These are phyloP conservation scores for Poeciliopsis gracilis DNA, from an alignment of 2,797 vertebrate species.

Conservation along the genomic window DNA sequence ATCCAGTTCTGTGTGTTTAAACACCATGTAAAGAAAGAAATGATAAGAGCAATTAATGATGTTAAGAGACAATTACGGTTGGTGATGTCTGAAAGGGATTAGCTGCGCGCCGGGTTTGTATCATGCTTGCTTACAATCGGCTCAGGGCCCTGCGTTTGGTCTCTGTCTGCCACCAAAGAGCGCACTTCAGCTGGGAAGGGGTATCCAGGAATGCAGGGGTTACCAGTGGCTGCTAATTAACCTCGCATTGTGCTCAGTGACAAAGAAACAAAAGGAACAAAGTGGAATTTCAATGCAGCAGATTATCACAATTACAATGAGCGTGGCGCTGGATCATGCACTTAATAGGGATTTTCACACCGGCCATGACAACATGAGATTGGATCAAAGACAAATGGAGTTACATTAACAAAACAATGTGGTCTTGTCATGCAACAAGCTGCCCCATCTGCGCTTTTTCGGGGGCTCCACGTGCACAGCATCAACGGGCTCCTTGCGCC, in stretches of 20 bases:
- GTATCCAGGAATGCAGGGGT: slow-evolving; percentile 80
- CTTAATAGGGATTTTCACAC: slow-evolving; percentile 85
- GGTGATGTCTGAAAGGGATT: slow-evolving; percentile 72
- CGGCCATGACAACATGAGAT: slow-evolving; percentile 83
- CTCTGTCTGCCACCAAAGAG: slow-evolving; percentile 72
- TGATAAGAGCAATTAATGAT: slow-evolving; percentile 61
- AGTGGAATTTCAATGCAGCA: slow-evolving; percentile 85
- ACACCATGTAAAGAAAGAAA: slow-evolving; percentile 34
- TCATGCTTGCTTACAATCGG: slow-evolving; percentile 73
- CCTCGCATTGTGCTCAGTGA: slow-evolving; percentile 82
- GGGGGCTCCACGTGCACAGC: slow-evolving; percentile 40
- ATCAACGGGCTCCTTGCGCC: neutral
- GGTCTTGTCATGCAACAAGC: slow-evolving; percentile 82
- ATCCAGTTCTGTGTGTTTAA: slow-evolving; percentile 42
- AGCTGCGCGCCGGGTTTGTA: slow-evolving; percentile 68
- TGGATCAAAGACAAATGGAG: slow-evolving; percentile 85
- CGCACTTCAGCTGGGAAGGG: slow-evolving; percentile 84
- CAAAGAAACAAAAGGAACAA: slow-evolving; percentile 88
- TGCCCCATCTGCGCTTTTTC: slow-evolving; percentile 76
- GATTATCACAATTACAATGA: slow-evolving; percentile 87
- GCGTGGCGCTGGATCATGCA: slow-evolving; percentile 81
- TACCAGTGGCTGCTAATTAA: slow-evolving; percentile 88
- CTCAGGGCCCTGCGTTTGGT: slow-evolving; percentile 70
- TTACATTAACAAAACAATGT: slow-evolving; percentile 83
- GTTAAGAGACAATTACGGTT: slow-evolving; percentile 66